Percentiles rank a stretch among this genome's conserved stretches.
Evolutionary conservation across 2,797 vertebrate genomes (phyloP).

Genomic region (Acipenser transmontanus): DNA sequence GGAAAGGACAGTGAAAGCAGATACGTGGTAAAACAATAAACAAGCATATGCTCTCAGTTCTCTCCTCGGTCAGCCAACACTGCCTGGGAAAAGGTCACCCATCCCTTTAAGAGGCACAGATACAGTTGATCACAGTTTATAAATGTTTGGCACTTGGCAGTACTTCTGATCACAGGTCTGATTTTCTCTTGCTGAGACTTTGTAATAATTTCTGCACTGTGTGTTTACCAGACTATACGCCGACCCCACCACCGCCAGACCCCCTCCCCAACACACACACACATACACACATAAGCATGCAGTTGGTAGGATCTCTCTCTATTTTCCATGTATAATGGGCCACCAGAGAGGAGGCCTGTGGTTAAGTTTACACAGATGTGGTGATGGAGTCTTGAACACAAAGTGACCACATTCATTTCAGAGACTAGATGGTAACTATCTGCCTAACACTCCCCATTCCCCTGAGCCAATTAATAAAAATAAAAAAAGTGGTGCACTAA

Average conservation of each 20-base stretch:
- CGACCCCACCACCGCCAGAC: background rate
- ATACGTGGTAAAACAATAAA: background rate
- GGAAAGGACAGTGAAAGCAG: background rate
- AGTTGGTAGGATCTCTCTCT: background rate
- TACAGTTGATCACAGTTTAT: constrained; percentile 1
- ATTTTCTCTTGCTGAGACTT: background rate
- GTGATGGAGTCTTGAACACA: background rate
- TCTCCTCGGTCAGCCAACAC: background rate
- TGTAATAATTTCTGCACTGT: constrained; percentile 3
- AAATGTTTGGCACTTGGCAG: background rate
- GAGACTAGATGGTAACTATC: constrained; percentile 26
- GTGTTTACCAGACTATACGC: constrained; percentile 4
- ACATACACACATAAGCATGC: background rate
- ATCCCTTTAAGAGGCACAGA: background rate
- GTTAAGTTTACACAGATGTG: constrained; percentile 18
- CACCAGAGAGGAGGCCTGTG: background rate
- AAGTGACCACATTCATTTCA: constrained; percentile 8
- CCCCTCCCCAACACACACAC: background rate
- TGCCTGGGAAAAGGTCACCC: constrained; percentile 3
- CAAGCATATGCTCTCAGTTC: no score
- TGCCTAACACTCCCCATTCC: constrained; percentile 25
- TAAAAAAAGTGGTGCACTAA: constrained; percentile 26
- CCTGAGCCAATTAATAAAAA: constrained; percentile 27
- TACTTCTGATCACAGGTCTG: background rate
- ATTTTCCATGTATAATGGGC: constrained; percentile 5